These are phyloP conservation scores for Perodicticus potto DNA, from an alignment of 2,797 vertebrate species.

Conservation along the genomic window DNA sequence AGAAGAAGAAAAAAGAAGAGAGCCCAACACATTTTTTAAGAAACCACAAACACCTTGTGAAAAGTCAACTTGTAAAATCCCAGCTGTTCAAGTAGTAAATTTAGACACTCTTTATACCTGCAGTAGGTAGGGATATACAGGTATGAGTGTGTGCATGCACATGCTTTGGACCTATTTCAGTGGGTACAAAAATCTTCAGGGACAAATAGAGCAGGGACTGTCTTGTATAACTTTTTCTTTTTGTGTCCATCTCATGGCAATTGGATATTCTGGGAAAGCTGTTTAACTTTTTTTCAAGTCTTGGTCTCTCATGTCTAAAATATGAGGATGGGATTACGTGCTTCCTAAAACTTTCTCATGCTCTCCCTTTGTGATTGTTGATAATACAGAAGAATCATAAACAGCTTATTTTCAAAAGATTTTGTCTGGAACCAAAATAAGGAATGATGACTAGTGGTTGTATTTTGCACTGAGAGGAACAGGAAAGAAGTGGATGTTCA, in stretches of 20 bases:
- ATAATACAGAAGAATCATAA: slow-evolving; percentile 52
- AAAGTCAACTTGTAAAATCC: slow-evolving; percentile 82
- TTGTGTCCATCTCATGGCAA: slow-evolving; percentile 38
- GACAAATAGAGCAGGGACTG: slow-evolving; percentile 43
- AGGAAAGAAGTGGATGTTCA: background rate
- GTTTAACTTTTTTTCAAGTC: slow-evolving; percentile 60
- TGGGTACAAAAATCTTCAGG: slow-evolving; percentile 44
- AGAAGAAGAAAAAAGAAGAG: slow-evolving; percentile 46
- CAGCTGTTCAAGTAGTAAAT: slow-evolving; percentile 80
- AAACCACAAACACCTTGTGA: slow-evolving; percentile 81
- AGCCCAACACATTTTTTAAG: slow-evolving; percentile 79
- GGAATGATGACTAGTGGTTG: background rate
- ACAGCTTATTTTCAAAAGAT: slow-evolving; percentile 60
- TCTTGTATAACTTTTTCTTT: slow-evolving; percentile 59
- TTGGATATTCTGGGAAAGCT: slow-evolving; percentile 66
- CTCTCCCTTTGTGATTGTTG: slow-evolving; percentile 68
- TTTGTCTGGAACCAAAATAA: slow-evolving; percentile 38
- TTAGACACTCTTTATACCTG: slow-evolving; percentile 81
- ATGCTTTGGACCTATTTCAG: slow-evolving; percentile 66
- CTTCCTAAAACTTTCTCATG: slow-evolving; percentile 36
- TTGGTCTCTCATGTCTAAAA: slow-evolving; percentile 73
- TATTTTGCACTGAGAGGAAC: slow-evolving; percentile 14
- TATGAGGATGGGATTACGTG: slow-evolving; percentile 61
- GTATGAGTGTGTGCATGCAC: slow-evolving; percentile 8
- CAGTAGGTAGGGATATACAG: slow-evolving; percentile 56